These are phyloP conservation scores for Tiaroga cobitis DNA, from an alignment of 2,797 vertebrate species.

Conservation along the genomic window DNA sequence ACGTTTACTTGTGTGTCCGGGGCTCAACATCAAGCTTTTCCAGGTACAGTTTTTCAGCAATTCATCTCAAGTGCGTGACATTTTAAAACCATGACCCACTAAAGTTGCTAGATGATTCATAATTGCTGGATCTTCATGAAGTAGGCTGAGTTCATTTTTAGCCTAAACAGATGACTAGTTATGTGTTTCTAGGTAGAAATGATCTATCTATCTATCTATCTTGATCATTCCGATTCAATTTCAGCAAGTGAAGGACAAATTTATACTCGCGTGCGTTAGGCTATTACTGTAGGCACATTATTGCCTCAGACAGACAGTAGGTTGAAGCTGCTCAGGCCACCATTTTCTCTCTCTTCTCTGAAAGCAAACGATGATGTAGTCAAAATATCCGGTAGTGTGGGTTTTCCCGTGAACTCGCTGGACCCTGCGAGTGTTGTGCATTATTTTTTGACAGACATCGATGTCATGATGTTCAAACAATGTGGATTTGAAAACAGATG, in stretches of 20 bases:
- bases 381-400: too few relatives aligned
- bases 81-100: neutral
- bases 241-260: too few relatives aligned
- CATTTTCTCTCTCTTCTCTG: too few relatives aligned
- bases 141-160: neutral
- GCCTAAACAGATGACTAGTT: neutral
- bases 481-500: neutral
- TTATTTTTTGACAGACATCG: neutral
- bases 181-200: neutral
- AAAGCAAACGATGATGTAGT: too few relatives aligned
- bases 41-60: neutral
- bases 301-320: too few relatives aligned
- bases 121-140: neutral
- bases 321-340: too few relatives aligned
- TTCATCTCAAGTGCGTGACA: neutral
- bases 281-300: too few relatives aligned
- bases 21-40: neutral
- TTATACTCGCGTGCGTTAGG: too few relatives aligned
- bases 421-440: too few relatives aligned
- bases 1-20: neutral
- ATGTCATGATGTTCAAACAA: neutral
- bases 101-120: neutral
- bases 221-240: too few relatives aligned
- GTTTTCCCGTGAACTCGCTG: too few relatives aligned
- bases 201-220: neutral